Percentiles rank a stretch among this genome's conserved stretches.
Evolutionary conservation across 2,888 invertebrate species (phyloP).

Genomic region (Aphodius granarius): DNA sequence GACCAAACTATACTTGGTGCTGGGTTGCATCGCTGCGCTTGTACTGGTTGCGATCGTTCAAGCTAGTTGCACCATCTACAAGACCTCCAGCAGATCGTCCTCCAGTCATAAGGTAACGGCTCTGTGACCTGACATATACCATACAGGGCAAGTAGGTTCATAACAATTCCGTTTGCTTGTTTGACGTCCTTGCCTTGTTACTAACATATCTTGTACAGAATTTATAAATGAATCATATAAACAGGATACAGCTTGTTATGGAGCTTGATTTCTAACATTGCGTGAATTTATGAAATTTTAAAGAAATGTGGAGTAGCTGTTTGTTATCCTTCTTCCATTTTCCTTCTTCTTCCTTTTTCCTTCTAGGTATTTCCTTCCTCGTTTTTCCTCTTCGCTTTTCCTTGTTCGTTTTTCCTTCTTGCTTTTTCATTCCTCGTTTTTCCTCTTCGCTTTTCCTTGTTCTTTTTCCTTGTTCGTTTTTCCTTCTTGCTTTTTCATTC

Average conservation of each 20-base stretch:
- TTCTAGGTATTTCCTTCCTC: too few relatives aligned
- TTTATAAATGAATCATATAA: neutral
- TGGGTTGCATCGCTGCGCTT: conserved; percentile 79
- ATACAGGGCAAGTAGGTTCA: conserved; percentile 46
- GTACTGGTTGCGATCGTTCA: conserved; percentile 79
- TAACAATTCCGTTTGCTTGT: conserved; percentile 35
- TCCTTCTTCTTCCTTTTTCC: too few relatives aligned
- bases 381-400: too few relatives aligned
- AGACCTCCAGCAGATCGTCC: conserved; percentile 62
- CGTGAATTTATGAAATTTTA: too few relatives aligned
- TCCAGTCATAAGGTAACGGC: conserved; percentile 70
- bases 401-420: too few relatives aligned
- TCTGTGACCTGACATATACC: conserved; percentile 45
- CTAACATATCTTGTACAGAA: neutral
- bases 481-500: too few relatives aligned
- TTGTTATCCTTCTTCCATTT: too few relatives aligned
- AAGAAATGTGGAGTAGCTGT: too few relatives aligned
- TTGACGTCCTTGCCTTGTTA: conserved; percentile 20
- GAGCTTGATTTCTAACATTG: neutral
- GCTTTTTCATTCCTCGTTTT: too few relatives aligned
- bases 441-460: too few relatives aligned
- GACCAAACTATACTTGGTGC: conserved; percentile 78
- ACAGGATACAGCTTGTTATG: neutral
- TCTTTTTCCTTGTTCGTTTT: too few relatives aligned
- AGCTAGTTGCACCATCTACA: conserved; percentile 80